Percentiles rank a stretch among this genome's conserved stretches.
Evolutionary conservation across 1,140 invertebrate species (phyloP).

Genomic region (Drosophila nigromelanica): DNA sequence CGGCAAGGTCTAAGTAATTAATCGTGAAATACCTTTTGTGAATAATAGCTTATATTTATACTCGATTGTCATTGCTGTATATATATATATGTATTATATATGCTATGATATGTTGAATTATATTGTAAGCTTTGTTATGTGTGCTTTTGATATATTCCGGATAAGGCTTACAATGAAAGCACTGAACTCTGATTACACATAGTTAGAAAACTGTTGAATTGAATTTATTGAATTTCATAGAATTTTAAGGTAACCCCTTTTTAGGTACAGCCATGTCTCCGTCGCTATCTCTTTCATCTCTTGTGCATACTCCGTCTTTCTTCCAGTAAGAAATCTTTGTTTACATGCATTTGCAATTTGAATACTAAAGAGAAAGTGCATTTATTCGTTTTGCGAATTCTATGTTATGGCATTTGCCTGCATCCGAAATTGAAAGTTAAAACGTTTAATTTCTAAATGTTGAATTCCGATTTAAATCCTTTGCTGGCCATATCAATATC

Average conservation of each 20-base stretch:
- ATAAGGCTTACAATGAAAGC: too few species aligned
- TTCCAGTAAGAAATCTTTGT: constrained; percentile 19
- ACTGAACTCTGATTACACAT: too few species aligned
- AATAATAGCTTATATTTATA: too few species aligned
- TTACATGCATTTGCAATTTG: constrained; percentile 49
- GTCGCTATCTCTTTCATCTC: neutral
- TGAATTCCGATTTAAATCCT: neutral
- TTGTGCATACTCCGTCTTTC: neutral
- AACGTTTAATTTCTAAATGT: constrained; percentile 63
- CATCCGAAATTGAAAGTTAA: constrained; percentile 16
- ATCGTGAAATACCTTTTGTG: too few species aligned
- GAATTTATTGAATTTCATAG: too few species aligned
- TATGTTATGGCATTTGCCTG: neutral
- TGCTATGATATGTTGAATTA: too few species aligned
- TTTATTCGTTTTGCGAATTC: constrained; percentile 1
- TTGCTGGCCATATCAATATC: neutral
- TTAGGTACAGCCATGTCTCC: constrained; percentile 3
- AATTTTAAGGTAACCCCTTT: neutral
- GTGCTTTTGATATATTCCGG: too few species aligned
- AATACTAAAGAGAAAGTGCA: constrained; percentile 19
- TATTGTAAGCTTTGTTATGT: too few species aligned
- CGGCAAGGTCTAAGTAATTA: too few species aligned
- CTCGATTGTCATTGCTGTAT: too few species aligned
- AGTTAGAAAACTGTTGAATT: too few species aligned
- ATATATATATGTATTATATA: too few species aligned